phyloP scores from a whole-genome alignment of 2,113 vertebrate genomes.

The Nasalis larvatus region DNA sequence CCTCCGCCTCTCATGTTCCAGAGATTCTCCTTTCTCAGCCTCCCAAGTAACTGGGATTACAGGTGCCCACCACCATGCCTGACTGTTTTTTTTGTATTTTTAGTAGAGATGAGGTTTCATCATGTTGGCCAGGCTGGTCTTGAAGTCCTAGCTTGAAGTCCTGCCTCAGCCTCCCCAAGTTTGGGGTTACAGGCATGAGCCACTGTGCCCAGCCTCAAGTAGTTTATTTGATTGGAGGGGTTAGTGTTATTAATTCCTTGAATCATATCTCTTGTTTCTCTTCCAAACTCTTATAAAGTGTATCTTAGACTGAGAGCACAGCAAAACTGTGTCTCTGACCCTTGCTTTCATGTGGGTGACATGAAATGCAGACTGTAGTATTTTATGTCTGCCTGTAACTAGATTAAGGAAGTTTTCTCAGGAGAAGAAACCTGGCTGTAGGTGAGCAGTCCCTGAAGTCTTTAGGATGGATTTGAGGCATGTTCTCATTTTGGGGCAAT shows the following conservation, averaged over 20 bases:
- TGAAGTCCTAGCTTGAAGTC: no score
- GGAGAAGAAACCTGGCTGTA: background rate
- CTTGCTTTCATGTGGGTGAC: background rate
- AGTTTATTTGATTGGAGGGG: background rate
- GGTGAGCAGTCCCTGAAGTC: background rate
- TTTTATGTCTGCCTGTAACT: background rate
- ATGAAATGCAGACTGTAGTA: background rate
- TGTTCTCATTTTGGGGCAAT: background rate
- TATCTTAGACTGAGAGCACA: background rate
- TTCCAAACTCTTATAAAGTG: background rate
- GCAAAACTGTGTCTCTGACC: background rate
- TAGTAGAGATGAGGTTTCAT: no score
- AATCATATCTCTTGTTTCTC: background rate
- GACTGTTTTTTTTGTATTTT: no score
- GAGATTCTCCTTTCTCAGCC: no score
- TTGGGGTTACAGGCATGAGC: no score
- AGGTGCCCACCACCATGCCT: no score
- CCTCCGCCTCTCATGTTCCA: no score
- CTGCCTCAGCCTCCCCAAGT: no score
- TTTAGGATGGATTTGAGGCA: background rate
- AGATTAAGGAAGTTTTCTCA: background rate
- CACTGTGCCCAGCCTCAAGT: no score
- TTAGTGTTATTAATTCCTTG: background rate
- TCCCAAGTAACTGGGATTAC: no score
- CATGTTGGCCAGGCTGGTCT: no score